phyloP scores from a whole-genome alignment of 2,888 invertebrate species.

The Spatulosminthurus flaviceps region DNA sequence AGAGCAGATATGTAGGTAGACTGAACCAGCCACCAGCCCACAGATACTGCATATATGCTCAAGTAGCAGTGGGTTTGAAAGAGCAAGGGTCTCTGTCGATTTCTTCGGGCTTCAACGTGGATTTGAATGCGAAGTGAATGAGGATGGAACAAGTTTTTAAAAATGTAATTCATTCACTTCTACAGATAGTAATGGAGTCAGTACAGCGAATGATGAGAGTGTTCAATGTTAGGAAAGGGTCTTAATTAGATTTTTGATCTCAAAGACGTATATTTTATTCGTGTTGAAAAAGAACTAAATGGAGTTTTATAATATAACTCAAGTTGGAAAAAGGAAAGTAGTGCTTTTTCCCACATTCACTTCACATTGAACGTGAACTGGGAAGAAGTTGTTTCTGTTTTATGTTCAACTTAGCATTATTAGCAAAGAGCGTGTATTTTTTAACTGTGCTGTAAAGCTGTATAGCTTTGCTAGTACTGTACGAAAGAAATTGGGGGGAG shows the following conservation, averaged over 20 bases:
- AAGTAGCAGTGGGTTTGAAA: background rate
- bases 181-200: background rate
- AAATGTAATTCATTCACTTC: background rate
- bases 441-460: too few relatives aligned
- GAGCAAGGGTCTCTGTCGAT: background rate
- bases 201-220: background rate
- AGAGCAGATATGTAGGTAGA: background rate
- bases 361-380: background rate
- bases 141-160: background rate
- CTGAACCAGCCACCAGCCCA: background rate
- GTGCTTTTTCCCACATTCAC: background rate
- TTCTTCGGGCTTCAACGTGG: background rate
- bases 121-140: background rate
- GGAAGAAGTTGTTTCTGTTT: background rate
- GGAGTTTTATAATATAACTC: too few relatives aligned
- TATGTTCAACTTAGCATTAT: background rate
- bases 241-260: background rate
- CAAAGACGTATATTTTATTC: background rate
- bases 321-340: background rate
- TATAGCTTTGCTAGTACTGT: too few relatives aligned
- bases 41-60: background rate
- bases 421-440: background rate
- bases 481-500: background rate
- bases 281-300: background rate
- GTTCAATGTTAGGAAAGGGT: background rate